These are phyloP conservation scores for Colletes collaris DNA, from an alignment of 2,888 invertebrate species.

Conservation along the genomic window DNA sequence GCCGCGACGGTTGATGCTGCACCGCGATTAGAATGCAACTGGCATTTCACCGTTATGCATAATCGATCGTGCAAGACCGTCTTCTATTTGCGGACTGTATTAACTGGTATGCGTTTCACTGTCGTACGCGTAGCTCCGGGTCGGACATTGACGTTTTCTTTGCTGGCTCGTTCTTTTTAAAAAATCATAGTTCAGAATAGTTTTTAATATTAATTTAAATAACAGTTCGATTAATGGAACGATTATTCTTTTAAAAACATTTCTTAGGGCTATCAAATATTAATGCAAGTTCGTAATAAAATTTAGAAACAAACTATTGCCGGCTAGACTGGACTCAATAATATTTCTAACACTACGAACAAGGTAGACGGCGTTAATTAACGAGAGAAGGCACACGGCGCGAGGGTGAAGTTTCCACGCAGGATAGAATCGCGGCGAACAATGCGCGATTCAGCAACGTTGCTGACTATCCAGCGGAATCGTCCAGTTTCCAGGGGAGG, in stretches of 20 bases:
- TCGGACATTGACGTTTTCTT: not conserved
- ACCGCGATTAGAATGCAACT: constrained; percentile 50
- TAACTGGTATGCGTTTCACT: constrained; percentile 18
- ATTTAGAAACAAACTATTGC: too few species aligned
- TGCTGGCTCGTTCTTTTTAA: not conserved
- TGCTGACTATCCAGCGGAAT: constrained; percentile 30
- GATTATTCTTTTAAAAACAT: too few species aligned
- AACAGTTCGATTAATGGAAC: too few species aligned
- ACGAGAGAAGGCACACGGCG: constrained; percentile 34
- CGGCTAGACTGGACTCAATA: too few species aligned
- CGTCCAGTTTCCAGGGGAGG: constrained; percentile 39
- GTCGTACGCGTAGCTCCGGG: constrained; percentile 2
- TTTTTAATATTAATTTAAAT: too few species aligned
- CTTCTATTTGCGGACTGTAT: constrained; percentile 44
- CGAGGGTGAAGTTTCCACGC: constrained; percentile 27
- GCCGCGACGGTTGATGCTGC: constrained; percentile 26
- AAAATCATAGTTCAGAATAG: too few species aligned
- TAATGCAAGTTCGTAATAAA: too few species aligned
- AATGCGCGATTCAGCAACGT: constrained; percentile 30
- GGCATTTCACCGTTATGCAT: constrained; percentile 52
- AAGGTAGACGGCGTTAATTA: constrained; percentile 44
- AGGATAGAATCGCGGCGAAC: constrained; percentile 35
- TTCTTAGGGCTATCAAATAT: too few species aligned
- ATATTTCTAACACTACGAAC: not conserved
- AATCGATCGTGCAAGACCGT: constrained; percentile 51